Evolutionary conservation across 2,797 vertebrate genomes (phyloP).

Genomic region (Leuciscus waleckii): DNA sequence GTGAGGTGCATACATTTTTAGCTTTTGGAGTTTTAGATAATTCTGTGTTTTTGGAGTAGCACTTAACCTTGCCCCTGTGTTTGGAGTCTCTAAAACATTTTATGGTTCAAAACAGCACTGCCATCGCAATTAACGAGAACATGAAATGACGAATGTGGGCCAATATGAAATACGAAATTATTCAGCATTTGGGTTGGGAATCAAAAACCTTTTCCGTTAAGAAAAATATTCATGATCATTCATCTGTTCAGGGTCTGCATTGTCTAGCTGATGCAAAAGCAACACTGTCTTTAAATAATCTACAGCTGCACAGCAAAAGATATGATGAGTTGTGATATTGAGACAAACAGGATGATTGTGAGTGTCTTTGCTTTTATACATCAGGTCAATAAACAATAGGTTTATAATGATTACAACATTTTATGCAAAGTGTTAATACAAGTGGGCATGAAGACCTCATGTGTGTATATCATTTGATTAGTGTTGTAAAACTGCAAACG

Average conservation of each 20-base stretch:
- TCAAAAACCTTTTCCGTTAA: not conserved
- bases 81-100: not conserved
- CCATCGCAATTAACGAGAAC: not conserved
- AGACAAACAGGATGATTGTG: not conserved
- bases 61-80: constrained; percentile 18
- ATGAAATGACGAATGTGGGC: not conserved
- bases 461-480: not conserved
- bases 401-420: not conserved
- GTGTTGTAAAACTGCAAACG: not conserved
- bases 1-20: not conserved
- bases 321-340: not conserved
- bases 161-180: not conserved
- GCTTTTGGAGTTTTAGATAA: constrained; percentile 21
- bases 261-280: not conserved
- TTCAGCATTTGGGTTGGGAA: not conserved
- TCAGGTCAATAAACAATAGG: not conserved
- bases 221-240: not conserved
- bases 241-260: not conserved
- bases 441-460: not conserved
- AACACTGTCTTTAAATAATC: not conserved
- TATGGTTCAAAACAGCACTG: not conserved
- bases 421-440: not conserved
- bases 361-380: not conserved
- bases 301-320: not conserved
- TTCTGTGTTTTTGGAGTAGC: constrained; percentile 16